Evolutionary conservation across 2,113 vertebrate species (phyloP).

Genomic region (Azemiops feae): DNA sequence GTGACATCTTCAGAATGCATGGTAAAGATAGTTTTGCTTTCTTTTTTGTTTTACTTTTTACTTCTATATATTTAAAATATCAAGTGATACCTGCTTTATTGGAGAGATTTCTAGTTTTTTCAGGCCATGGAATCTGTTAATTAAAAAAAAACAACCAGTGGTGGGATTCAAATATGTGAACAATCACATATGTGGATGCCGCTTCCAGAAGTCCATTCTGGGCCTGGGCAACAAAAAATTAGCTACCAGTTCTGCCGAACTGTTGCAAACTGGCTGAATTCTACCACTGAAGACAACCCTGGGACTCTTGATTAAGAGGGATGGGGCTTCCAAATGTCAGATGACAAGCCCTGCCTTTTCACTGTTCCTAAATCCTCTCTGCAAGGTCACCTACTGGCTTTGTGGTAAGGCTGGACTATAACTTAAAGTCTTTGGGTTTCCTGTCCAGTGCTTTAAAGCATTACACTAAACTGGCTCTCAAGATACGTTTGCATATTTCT

Average conservation of each 20-base stretch:
- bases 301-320: not conserved
- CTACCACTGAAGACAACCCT: too few species aligned
- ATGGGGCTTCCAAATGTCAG: not conserved
- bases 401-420: not conserved
- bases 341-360: not conserved
- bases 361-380: not conserved
- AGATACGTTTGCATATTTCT: not conserved
- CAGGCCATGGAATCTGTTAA: not conserved
- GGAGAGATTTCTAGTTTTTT: not conserved
- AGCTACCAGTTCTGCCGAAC: too few species aligned
- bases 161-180: too few species aligned
- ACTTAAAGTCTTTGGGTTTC: not conserved
- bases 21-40: constrained; percentile 55
- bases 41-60: not conserved
- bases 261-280: too few species aligned
- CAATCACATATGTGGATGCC: too few species aligned
- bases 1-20: constrained; percentile 54
- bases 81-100: not conserved
- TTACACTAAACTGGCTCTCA: not conserved
- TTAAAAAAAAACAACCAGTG: not conserved
- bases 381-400: not conserved
- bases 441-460: not conserved
- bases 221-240: too few species aligned
- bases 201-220: too few species aligned
- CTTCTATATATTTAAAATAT: not conserved